These are phyloP conservation scores for Drosophila robusta DNA, from an alignment of 2,888 invertebrate genomes.

Conservation along the genomic window DNA sequence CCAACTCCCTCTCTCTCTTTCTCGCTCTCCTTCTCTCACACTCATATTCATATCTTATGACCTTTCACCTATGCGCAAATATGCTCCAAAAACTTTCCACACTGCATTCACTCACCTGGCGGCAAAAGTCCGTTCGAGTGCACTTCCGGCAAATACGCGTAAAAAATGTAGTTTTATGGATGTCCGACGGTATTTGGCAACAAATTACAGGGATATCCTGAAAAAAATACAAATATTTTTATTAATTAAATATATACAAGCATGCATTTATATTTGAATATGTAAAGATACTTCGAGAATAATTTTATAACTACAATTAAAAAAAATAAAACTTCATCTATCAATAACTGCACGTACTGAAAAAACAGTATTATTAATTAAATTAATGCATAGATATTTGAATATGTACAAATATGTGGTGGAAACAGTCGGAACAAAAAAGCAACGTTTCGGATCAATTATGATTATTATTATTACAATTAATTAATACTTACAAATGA, in stretches of 20 bases:
- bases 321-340: no score
- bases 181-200: not conserved
- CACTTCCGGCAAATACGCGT: conserved; percentile 29
- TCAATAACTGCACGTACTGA: no score
- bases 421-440: no score
- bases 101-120: conserved; percentile 25
- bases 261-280: no score
- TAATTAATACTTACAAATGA: no score
- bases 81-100: conserved; percentile 50
- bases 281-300: not conserved
- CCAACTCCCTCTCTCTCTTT: not conserved
- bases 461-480: no score
- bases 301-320: no score
- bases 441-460: no score
- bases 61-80: conserved; percentile 23
- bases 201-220: not conserved
- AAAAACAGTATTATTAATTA: no score
- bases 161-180: conserved; percentile 15
- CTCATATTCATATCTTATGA: conserved; percentile 59
- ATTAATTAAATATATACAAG: no score
- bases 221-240: not conserved
- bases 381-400: no score
- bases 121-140: conserved; percentile 31
- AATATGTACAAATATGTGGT: no score
- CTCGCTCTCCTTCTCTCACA: not conserved